Conservation (phyloP, 2,797 vertebrate species). For the Thunnus albacares region DNA sequence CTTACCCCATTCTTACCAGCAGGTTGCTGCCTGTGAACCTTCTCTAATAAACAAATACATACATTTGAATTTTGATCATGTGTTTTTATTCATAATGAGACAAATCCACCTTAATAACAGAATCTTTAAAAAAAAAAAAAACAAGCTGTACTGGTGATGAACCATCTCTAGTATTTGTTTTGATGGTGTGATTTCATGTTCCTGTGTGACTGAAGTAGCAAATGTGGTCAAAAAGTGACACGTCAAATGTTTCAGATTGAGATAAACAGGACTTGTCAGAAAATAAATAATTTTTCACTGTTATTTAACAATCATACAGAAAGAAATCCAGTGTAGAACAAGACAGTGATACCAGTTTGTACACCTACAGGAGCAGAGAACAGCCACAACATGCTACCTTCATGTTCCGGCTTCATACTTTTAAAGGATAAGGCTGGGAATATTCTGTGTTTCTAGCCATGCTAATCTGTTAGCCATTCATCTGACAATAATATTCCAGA, state of each 20-base stretch:
- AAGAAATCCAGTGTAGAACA: not conserved
- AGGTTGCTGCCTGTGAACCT: slow-evolving; percentile 3
- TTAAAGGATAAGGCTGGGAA: too few species aligned
- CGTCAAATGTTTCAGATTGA: not conserved
- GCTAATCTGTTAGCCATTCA: too few species aligned
- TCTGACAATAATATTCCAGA: too few species aligned
- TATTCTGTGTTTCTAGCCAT: too few species aligned
- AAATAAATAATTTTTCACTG: not conserved
- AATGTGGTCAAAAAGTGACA: not conserved
- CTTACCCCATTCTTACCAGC: not conserved
- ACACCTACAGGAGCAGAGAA: not conserved
- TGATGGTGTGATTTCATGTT: not conserved
- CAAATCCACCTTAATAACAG: not conserved
- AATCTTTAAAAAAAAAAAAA: not conserved
- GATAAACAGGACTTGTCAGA: not conserved
- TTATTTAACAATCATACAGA: not conserved
- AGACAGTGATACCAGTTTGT: not conserved
- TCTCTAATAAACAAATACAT: slow-evolving; percentile 34
- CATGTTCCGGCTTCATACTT: not conserved
- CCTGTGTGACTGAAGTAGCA: not conserved
- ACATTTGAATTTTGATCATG: slow-evolving; percentile 7
- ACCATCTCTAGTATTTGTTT: not conserved
- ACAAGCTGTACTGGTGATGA: not conserved
- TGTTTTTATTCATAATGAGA: slow-evolving; percentile 1
- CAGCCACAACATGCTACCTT: not conserved